Base-by-base conservation (phyloP, 2,797 vertebrate species). In the Myotis findleyi region DNA sequence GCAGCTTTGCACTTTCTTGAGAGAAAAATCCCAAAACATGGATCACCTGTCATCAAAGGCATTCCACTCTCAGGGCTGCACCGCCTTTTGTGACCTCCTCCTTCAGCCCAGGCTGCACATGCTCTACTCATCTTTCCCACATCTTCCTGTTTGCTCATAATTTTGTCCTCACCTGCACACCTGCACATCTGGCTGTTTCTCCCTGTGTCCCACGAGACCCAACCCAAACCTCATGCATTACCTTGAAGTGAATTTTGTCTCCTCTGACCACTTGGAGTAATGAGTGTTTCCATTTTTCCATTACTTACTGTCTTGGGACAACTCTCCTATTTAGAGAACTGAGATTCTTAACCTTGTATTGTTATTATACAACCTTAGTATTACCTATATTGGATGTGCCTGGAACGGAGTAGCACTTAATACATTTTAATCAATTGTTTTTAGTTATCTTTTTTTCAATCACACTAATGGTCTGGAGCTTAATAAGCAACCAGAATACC, bases 401-500 rank as follows among this genome's bases (percentile, higher is more conserved):
- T 47, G 86, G 55, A 77, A 30, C 55, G 25, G 38, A 68, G 47
- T 27, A 25, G 13, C 14, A 2, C 25, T 41, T 90, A 77, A 77
- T 77, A 36, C 20, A 16, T 77, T 89, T 55, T 36, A 79, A 53
- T 80, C 18, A 41, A 0, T 84, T 75, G 38, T 72, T 93, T 79
- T 44, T 96, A 12, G 69, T 68, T 80, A 38, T 27, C 27, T 69
- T 94, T 92, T 76, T 68, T n/a, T 11, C 6, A 51, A 9, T 93
- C 27, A n/a, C 14, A 30, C 1, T 38, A 69, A 41, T 38, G 12
- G 55, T 33, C 51, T 36, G 55, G 44, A 53, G 1, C 53, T 94
- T 95, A 13, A 12, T 68, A 88, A 89, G 10, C 33, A 84, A 44
- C 18, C 8, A 49, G 33, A 77, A 47, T 18, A 36, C 6, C 16